Conservation (phyloP, 2,888 invertebrate species). For the Cataglyphis albicans region DNA sequence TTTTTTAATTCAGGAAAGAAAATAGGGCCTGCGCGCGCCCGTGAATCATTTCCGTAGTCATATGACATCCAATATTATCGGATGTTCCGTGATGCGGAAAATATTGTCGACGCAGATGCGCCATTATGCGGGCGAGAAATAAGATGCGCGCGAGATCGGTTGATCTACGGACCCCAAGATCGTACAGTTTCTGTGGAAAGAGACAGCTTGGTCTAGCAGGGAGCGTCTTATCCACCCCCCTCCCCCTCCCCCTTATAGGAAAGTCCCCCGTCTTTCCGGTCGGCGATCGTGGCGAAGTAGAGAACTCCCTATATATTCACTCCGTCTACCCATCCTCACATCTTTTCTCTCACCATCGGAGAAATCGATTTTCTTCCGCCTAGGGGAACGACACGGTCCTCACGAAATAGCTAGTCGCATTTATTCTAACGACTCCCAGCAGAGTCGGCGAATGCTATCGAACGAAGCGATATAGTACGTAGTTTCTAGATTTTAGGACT, state of each 20-base stretch:
- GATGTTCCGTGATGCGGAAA: constrained; percentile 5
- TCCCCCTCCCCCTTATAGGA: neutral
- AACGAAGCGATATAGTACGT: neutral
- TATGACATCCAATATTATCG: constrained; percentile 19
- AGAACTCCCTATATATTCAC: constrained; percentile 21
- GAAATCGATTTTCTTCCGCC: constrained; percentile 53
- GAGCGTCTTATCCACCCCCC: constrained; percentile 27
- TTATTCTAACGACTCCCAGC: constrained; percentile 54
- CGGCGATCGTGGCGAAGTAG: constrained; percentile 43
- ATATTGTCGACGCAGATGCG: constrained; percentile 21
- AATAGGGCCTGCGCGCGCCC: neutral
- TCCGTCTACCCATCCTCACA: constrained; percentile 24
- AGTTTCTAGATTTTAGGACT: constrained; percentile 45
- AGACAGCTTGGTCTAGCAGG: constrained; percentile 3
- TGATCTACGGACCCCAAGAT: constrained; percentile 13
- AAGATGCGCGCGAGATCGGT: constrained; percentile 32
- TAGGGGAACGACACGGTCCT: constrained; percentile 34
- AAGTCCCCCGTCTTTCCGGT: constrained; percentile 38
- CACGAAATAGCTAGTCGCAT: constrained; percentile 51
- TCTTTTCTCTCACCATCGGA: constrained; percentile 50
- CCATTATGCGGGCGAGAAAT: constrained; percentile 25
- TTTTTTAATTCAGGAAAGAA: neutral
- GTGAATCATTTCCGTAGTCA: constrained; percentile 29
- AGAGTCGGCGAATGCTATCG: constrained; percentile 44
- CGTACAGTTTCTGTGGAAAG: constrained; percentile 31